Evolutionary conservation across 1,140 invertebrate species (phyloP), one percentile per base, ranked within the genome.

Genomic region (Druon quercuslanigerum): DNA sequence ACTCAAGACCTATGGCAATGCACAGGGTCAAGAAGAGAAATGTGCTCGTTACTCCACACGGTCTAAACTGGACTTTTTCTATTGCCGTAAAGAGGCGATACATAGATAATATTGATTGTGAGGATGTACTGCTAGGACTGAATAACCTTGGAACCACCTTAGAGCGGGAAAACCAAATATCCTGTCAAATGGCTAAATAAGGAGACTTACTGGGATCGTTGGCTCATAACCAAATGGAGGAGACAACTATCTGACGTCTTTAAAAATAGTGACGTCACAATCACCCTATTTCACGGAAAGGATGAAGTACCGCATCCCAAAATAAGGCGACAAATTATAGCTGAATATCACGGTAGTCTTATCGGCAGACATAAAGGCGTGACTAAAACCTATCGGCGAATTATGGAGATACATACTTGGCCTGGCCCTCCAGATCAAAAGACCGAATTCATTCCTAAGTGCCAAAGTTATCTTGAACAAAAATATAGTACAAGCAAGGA

Each of bases 281-380:
- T 57, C 17, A 20, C 17, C 56, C 6, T 57, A 2, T 57, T 17
- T 20, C 56, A 57, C 19, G 71, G n/a, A 72, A 50, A 51, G 51
- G 20, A 51, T 20, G 54, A 73, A 16, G 70, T 72, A 19, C 75
- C 79, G 4, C 3, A 14, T 14, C 17, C 20, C 2, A 40, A 76
- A 13, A 25, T 76, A 12, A 6, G 70, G 0, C 8, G 11, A 6
- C 52, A 50, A 51, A 78, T 78, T 4, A 51, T 79, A 5, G 16
- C 50, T 1, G 72, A 78, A 77, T 50, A 25, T 33, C 77, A 84
- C 25, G 19, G 16, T 14, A 74, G 73, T 9, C 6, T 75, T 4
- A 52, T 73, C 13, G 81, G 81, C 0, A 76, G 75, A 0, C 84
- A 85, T 72, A 73, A 73, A 16, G 84, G 84, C 0, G 72, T 79